Conservation (phyloP, 2,113 vertebrate species). For the Scomber colias region DNA sequence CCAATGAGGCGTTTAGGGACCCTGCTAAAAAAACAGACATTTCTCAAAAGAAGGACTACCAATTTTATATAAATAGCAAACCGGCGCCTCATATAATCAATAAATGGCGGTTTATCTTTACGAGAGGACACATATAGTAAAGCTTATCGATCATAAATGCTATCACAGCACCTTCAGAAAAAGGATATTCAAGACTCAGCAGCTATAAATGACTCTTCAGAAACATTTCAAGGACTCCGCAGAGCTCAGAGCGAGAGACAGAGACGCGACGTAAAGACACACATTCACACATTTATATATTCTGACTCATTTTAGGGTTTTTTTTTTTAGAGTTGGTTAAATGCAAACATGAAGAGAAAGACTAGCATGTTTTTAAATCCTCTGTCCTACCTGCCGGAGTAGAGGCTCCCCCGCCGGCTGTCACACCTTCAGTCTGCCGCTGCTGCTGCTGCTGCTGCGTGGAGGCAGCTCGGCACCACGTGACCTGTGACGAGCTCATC, state of each 20-base stretch:
- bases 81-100: too few species aligned
- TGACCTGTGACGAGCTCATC: conserved; percentile 29
- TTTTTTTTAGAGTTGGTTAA: neutral
- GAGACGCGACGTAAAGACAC: neutral
- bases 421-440: neutral
- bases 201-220: conserved; percentile 8
- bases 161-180: neutral
- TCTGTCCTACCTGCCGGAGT: conserved; percentile 54
- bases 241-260: neutral
- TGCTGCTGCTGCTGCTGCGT: neutral
- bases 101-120: neutral
- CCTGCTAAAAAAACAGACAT: neutral
- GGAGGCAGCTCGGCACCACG: conserved; percentile 28
- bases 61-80: neutral
- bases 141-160: neutral
- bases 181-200: neutral
- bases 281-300: too few species aligned
- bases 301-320: neutral
- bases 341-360: neutral
- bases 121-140: too few species aligned
- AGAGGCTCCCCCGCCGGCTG: conserved; percentile 12
- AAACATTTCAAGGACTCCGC: neutral
- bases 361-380: neutral
- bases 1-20: conserved; percentile 22
- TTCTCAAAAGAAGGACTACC: neutral